Evolutionary conservation across 1,140 invertebrate species (phyloP), one percentile per base, ranked within the genome.

Genomic region (Chionoecetes opilio): DNA sequence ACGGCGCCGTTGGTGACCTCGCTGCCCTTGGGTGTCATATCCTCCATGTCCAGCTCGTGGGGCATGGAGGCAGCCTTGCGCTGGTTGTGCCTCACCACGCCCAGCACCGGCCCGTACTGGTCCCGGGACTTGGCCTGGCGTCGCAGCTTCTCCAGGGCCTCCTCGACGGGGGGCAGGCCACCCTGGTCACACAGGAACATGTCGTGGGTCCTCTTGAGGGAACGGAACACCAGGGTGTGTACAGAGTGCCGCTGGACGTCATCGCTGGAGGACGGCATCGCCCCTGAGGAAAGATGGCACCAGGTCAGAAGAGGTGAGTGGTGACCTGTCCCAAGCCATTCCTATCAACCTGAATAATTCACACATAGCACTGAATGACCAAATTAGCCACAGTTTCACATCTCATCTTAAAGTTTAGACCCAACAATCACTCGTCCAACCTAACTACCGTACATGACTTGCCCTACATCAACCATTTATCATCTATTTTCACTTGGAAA

Each of bases 211-310:
- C 99, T 97, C 97, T 99, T 99, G 94, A 99, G 97, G 6, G 99
- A 99, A 96, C 99, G 98, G 97, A 99, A 99, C 87, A 99, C 99
- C 92, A 99, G 97, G 3, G 99, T 99, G 96, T 99, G 99, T 0
- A 99, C 99, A 5, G 99, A 99, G 97, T 99, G 99, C 96, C 99
- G 98, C 97, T 99, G 99, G 2, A 99, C 99, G 96, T 99, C 99
- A 98, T 98, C 96, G 82, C 95, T 92, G 38, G 89, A 93, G 53
- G 93, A 93, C n/a, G 96, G 96, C 96, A 96, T 96, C 46, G 53
- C 95, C 17, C 26, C 53, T 94, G 87, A n/a, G 1, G 26, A 88
- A 37, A 41, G 29, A 82, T 41, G 31, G 38, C 5, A 84, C 2
- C 35, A 35, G 46, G 46, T 35, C 21, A 34, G 37, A 34, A 6